Percentiles rank a stretch among this genome's conserved stretches.
phyloP scores from a whole-genome alignment of 2,888 invertebrate species.

The Frankliniella fusca region DNA sequence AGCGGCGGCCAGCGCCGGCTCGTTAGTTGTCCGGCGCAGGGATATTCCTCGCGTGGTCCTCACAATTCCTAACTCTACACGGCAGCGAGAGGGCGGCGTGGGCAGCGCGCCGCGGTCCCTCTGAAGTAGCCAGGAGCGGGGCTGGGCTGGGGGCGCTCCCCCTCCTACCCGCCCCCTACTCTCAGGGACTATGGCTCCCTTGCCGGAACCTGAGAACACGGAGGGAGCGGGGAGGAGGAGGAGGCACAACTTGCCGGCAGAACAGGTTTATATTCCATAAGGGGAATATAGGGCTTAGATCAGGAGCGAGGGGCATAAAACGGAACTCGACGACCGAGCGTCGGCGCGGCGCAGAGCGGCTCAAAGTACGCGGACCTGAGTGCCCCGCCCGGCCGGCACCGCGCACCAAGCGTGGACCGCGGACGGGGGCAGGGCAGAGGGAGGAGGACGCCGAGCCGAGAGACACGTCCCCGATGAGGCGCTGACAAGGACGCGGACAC shows the following conservation, averaged over 20 bases:
- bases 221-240: neutral
- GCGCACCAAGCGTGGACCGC: neutral
- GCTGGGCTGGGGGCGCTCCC: too few species aligned
- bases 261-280: constrained; percentile 21
- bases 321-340: neutral
- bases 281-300: constrained; percentile 22
- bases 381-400: neutral
- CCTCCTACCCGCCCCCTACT: too few species aligned
- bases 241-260: neutral
- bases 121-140: too few species aligned
- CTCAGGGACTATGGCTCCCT: too few species aligned
- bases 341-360: neutral
- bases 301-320: constrained; percentile 19
- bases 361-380: neutral
- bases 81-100: too few species aligned
- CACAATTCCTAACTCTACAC: too few species aligned
- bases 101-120: too few species aligned
- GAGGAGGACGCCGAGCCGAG: neutral
- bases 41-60: too few species aligned
- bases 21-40: too few species aligned
- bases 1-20: too few species aligned
- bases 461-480: neutral
- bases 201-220: neutral
- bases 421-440: neutral
- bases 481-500: neutral